Evolutionary conservation across 2,113 vertebrate species (phyloP), one percentile per base, ranked within the genome.

Genomic region (Trochalopteron elliotii): DNA sequence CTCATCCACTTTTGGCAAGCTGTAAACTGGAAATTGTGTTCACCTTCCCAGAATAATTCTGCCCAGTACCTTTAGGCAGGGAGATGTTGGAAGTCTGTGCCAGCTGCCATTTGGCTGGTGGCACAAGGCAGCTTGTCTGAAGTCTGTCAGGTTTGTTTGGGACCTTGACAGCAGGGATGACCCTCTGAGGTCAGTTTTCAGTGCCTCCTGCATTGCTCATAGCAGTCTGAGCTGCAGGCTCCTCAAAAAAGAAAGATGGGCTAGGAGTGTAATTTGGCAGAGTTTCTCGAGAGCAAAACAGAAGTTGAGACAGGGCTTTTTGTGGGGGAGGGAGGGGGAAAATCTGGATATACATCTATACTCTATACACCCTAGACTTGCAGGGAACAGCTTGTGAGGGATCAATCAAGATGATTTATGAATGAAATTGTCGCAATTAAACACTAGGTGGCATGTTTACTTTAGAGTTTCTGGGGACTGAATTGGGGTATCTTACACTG

Each of bases 401-500:
- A 80, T 81, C 6, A 5, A 49, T 76, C 28, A 49, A 35, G 68
- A 30, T 92, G 87, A 95, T 88, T 96, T 92, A 87, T 84, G 69
- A 90, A 69, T 93, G 90, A 93, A 96, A 56, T 87, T 96, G 79
- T 95, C 49, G 33, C 44, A 91, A 80, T 96, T 94, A 84, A 94
- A 91, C 97, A 96, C 96, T 97, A 97, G 97, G 90, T 96, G 96
- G 96, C 97, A 97, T 93, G 53, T 92, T 97, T 90, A 96, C 90
- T 91, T 92, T 78, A 79, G 92, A 93, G 82, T 97, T 97, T 86
- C 93, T 47, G 70, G 78, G n/a, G n/a, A 52, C 78, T 80, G 61
- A 50, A 15, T 56, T 68, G 49, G 85, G 53, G 61, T 68, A 18
- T 67, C 12, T 80, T 52, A 30, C 0, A 0, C 52, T 57, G 37